Conservation (phyloP, 92 coral and sea anemone species). For the Parazoanthus atlanticus region DNA sequence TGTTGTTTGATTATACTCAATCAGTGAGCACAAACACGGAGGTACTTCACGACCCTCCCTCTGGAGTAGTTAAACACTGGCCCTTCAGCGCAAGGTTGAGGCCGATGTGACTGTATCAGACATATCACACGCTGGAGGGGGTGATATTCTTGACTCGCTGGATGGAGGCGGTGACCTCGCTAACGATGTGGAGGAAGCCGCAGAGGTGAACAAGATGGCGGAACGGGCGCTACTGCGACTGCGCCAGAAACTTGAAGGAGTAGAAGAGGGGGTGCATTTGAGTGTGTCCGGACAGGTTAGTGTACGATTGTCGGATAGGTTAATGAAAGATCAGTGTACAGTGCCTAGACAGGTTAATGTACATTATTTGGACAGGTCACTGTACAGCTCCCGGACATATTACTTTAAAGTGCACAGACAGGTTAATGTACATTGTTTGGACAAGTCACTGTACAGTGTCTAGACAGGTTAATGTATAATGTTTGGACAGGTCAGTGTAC, state of each 20-base stretch:
- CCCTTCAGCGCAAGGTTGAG: constrained; percentile 85
- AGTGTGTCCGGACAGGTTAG: constrained; percentile 85
- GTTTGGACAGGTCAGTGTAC: background rate
- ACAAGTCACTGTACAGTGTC: background rate
- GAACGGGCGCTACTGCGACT: constrained; percentile 83
- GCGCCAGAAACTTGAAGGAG: constrained; percentile 92
- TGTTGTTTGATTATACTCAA: too few species aligned
- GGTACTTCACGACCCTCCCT: constrained; percentile 97
- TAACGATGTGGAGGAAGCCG: constrained; percentile 50
- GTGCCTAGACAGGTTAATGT: background rate
- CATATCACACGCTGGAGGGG: constrained; percentile 55
- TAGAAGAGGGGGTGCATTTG: constrained; percentile 90
- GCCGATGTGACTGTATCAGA: constrained; percentile 70
- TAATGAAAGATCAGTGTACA: background rate
- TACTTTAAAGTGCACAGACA: background rate
- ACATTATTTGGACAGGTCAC: background rate
- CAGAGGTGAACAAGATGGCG: constrained; percentile 94
- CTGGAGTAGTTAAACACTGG: too few species aligned
- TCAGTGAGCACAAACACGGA: too few species aligned
- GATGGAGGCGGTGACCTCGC: constrained; percentile 51
- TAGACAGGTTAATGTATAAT: background rate
- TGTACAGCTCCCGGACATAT: background rate
- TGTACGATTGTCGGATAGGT: too few species aligned
- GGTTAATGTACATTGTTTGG: background rate
- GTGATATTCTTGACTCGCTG: constrained; percentile 69